Conservation (phyloP, 2,797 vertebrate genomes). For the Hypotaenidia okinawae region DNA sequence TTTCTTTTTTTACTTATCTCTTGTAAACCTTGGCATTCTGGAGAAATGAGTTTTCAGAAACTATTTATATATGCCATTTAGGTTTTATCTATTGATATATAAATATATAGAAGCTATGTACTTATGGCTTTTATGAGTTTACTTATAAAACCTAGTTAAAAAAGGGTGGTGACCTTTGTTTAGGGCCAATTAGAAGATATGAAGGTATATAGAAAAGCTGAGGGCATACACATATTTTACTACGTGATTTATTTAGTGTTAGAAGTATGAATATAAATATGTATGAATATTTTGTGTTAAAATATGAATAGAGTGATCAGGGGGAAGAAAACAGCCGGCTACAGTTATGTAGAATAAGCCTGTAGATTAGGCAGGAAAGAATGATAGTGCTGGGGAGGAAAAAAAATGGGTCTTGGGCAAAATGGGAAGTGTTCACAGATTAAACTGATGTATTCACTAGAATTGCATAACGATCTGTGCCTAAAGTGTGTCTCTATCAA, state of each 20-base stretch:
- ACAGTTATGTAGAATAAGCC: not conserved
- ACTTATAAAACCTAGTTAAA: not conserved
- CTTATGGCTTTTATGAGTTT: not conserved
- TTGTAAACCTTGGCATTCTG: not conserved
- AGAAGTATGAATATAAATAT: not conserved
- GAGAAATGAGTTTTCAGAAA: not conserved
- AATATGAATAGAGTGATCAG: not conserved
- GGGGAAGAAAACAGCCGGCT: not conserved
- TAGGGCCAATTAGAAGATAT: not conserved
- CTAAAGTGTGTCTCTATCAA: conserved; percentile 19
- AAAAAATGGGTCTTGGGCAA: not conserved
- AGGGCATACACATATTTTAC: not conserved
- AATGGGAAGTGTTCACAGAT: not conserved
- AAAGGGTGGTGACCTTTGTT: not conserved
- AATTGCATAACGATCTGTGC: not conserved
- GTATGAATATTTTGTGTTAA: not conserved
- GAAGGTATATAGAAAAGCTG: not conserved
- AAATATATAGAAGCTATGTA: not conserved
- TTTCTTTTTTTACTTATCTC: not conserved
- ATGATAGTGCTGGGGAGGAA: not conserved
- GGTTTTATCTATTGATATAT: not conserved
- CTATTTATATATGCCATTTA: not conserved
- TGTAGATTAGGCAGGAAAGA: not conserved
- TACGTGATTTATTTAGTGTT: not conserved
- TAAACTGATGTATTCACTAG: not conserved